A percentile compares a stretch with the other conserved stretches of the same genome.
These are phyloP conservation scores for Criorhina ranunculi DNA, from an alignment of 2,888 invertebrate genomes.

Conservation along the genomic window DNA sequence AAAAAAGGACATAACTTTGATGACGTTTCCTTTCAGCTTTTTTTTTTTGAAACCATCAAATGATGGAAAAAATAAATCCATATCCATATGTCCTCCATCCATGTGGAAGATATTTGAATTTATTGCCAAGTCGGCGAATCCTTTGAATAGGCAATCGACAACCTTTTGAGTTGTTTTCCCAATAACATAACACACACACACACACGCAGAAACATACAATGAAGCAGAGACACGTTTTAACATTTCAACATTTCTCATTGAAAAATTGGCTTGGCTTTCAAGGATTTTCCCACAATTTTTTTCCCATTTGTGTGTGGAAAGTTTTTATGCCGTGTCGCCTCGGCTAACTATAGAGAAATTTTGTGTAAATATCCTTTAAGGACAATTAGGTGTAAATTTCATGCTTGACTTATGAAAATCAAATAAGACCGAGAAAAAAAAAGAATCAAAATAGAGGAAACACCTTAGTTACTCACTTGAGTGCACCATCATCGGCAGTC, in stretches of 20 bases:
- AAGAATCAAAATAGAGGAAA: conserved; percentile 60
- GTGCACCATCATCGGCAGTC: conserved; percentile 51
- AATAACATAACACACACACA: conserved; percentile 61
- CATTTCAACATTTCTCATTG: conserved; percentile 54
- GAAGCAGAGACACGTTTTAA: conserved; percentile 44
- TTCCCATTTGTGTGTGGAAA: conserved; percentile 35
- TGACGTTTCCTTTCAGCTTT: not conserved
- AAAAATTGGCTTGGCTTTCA: conserved; percentile 73
- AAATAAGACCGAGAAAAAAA: conserved; percentile 59
- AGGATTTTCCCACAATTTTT: conserved; percentile 76
- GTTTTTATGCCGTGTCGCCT: conserved; percentile 31
- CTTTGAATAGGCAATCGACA: conserved; percentile 76
- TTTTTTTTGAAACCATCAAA: conserved; percentile 7
- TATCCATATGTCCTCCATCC: conserved; percentile 31
- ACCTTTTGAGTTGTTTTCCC: conserved; percentile 76
- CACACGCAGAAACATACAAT: too few relatives aligned
- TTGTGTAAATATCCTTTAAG: conserved; percentile 62
- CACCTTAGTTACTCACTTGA: conserved; percentile 74
- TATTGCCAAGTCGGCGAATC: conserved; percentile 75
- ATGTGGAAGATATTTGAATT: conserved; percentile 71
- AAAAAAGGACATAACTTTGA: conserved; percentile 48
- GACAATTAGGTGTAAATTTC: conserved; percentile 75
- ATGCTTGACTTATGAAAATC: conserved; percentile 76
- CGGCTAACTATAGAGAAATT: conserved; percentile 61
- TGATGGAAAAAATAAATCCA: not conserved